Evolutionary conservation across 2,113 vertebrate species (phyloP).

Genomic region (Fukomys damarensis): DNA sequence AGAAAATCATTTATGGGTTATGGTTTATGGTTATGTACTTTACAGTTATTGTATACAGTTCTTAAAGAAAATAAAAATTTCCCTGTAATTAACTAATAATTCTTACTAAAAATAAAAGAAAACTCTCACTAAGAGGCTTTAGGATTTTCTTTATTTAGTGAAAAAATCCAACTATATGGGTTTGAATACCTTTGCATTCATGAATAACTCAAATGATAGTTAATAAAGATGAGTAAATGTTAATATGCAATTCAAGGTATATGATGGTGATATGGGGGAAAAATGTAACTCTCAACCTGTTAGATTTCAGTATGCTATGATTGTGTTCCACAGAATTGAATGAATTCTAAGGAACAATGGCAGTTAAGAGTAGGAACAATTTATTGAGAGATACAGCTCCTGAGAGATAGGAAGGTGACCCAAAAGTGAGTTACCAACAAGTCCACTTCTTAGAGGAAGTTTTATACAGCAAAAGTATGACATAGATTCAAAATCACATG

Average conservation of each 20-base stretch:
- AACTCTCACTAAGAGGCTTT: neutral
- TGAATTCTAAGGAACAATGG: neutral
- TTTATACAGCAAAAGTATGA: neutral
- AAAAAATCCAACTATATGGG: neutral
- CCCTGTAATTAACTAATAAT: conserved; percentile 38
- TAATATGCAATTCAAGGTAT: neutral
- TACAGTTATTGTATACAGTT: conserved; percentile 40
- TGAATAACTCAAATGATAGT: conserved; percentile 64
- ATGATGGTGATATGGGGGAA: neutral
- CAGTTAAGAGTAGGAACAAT: neutral
- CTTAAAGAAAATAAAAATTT: conserved; percentile 8
- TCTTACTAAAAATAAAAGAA: neutral
- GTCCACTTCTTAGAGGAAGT: neutral
- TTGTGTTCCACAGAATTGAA: neutral
- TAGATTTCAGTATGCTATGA: neutral
- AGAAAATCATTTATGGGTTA: conserved; percentile 18
- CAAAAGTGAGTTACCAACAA: neutral
- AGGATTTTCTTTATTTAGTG: conserved; percentile 47
- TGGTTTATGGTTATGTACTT: no score
- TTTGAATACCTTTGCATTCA: conserved; percentile 24
- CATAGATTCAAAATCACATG: neutral
- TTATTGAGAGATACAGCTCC: neutral
- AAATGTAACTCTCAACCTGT: neutral
- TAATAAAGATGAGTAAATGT: conserved; percentile 59
- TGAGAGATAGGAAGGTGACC: neutral